Evolutionary conservation across 1,140 invertebrate genomes (phyloP).

Genomic region (Zaprionus lachaisei): DNA sequence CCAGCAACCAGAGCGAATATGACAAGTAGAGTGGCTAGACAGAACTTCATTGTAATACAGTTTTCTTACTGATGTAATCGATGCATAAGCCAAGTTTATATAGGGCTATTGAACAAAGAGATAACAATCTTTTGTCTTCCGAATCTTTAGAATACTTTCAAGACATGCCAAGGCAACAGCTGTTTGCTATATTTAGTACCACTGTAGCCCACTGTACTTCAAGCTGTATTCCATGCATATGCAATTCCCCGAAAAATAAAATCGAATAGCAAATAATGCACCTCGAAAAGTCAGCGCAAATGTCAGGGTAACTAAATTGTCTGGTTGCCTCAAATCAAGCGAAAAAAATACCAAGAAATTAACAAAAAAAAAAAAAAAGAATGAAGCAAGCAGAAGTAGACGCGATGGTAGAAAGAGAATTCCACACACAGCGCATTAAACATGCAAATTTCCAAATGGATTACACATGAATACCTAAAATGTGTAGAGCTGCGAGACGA

Average conservation of each 20-base stretch:
- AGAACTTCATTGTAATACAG: not conserved
- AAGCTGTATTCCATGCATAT: conserved; percentile 8
- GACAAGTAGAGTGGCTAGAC: conserved; percentile 12
- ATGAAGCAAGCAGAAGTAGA: not conserved
- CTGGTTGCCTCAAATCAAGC: conserved; percentile 18
- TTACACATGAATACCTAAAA: conserved; percentile 59
- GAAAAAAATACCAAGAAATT: not conserved
- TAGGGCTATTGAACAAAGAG: conserved; percentile 17
- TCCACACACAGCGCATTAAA: conserved; percentile 53
- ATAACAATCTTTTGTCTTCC: conserved; percentile 9
- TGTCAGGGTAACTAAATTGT: conserved; percentile 22
- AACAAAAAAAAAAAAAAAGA: not conserved
- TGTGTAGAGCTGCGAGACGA: conserved; percentile 17
- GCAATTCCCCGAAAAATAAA: conserved; percentile 15
- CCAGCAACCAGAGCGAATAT: conserved; percentile 31
- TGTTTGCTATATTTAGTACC: conserved; percentile 23
- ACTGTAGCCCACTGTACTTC: not conserved
- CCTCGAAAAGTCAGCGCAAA: conserved; percentile 17
- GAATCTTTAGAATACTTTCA: conserved; percentile 1
- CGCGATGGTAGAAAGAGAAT: conserved; percentile 17
- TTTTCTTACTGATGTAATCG: not conserved
- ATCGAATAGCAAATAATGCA: conserved; percentile 10
- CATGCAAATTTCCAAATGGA: conserved; percentile 62
- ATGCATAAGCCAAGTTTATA: conserved; percentile 10
- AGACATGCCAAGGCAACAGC: conserved; percentile 19